Base-by-base conservation (phyloP, 1,140 invertebrate species). In the Mercenaria mercenaria region DNA sequence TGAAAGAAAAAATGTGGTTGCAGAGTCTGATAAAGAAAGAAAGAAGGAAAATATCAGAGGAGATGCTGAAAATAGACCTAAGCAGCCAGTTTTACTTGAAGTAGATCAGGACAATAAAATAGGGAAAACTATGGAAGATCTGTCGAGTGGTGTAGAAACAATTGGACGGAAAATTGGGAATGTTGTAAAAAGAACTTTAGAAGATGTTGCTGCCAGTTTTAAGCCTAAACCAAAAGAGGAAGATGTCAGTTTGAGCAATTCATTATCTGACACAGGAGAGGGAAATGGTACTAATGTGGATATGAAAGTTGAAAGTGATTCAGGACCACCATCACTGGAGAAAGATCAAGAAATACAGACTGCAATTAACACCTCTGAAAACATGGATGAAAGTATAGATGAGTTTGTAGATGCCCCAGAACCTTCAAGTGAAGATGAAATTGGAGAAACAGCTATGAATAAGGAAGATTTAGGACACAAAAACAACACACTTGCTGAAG, bases 371-470 rank as follows among this genome's bases (percentile, higher is more conserved):
- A 39, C 3, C n/a, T 69, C 61, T 18, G 10, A 15, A 77, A 52
- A 8, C 10, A 10, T 81, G 61, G 64, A 82, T 64, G 77, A 80
- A 56, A 32, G 37, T n/a, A 56, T 80, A 47, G 77, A 39, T 56
- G 74, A 50, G 32, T 72, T 64, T 34, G 89, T 29, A 74, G 82
- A 47, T 52, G 52, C 84, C 47, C 50, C 39, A 11, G 47, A 80
- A n/a, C 20, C 56, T n/a, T 15, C 32, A 20, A 50, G 50, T 82
- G 56, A 37, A 56, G 20, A 4, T 56, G 52, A 23, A 56, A 13
- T 2, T 11, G 52, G n/a, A 56, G 52, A 56, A 56, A 56, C 15
- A 13, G 6, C 20, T 13, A 20, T 56, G 20, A 56, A 56, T 56
- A 23, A 56, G 52, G n/a, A 56, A 56, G 6, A 56, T 13, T 56